Evolutionary conservation across 2,113 vertebrate genomes (phyloP).

Genomic region (Hystrix cristata): DNA sequence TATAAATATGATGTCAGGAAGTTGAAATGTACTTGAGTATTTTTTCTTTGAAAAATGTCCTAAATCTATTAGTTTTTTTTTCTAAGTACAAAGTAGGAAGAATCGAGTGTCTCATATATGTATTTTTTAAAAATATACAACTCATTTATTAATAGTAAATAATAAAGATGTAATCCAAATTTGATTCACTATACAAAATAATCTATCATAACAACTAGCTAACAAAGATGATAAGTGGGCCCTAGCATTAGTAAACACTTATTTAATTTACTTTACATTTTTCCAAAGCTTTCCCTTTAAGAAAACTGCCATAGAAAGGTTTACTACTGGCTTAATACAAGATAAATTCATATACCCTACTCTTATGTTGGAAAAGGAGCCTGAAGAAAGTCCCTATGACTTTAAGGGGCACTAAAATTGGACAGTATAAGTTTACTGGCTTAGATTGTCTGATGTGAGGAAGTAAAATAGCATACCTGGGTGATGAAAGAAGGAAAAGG

Average conservation of each 20-base stretch:
- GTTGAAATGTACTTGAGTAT: neutral
- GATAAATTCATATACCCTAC: neutral
- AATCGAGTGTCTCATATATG: neutral
- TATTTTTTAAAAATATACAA: neutral
- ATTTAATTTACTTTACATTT: neutral
- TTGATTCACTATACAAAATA: neutral
- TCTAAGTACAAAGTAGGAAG: neutral
- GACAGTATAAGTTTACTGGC: neutral
- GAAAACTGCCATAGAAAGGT: neutral
- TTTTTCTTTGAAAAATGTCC: neutral
- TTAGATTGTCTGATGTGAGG: neutral
- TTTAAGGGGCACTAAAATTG: neutral
- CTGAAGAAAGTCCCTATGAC: neutral
- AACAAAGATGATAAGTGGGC: neutral
- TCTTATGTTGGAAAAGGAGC: neutral
- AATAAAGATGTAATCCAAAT: neutral
- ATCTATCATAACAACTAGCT: neutral
- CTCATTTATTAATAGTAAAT: conserved; percentile 9
- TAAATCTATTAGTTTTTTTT: neutral
- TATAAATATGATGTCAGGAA: neutral
- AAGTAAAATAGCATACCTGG: neutral
- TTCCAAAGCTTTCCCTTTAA: neutral
- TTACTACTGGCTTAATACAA: neutral
- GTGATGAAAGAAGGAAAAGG: neutral
- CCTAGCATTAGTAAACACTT: neutral